Percentiles rank a stretch among this genome's conserved stretches.
phyloP scores from a whole-genome alignment of 1,140 invertebrate species.

The Triops cancriformis region DNA sequence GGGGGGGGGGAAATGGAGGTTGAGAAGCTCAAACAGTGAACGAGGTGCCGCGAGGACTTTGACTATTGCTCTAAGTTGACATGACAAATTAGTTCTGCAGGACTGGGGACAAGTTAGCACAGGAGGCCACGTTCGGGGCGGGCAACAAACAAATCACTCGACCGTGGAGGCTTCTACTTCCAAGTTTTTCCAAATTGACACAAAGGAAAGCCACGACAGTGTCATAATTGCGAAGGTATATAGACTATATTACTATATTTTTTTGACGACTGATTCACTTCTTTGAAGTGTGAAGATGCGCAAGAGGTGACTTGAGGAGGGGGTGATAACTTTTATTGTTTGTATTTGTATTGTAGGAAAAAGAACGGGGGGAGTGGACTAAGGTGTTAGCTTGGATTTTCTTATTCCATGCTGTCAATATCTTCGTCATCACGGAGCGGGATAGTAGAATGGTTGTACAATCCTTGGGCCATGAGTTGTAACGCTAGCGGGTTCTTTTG shows the following conservation, averaged over 20 bases:
- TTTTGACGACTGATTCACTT: neutral
- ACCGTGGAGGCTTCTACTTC: neutral
- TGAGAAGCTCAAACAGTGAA: neutral
- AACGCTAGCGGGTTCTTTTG: slow-evolving; percentile 45
- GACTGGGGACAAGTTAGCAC: neutral
- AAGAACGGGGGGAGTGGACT: slow-evolving; percentile 14
- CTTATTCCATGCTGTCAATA: slow-evolving; percentile 27
- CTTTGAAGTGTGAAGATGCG: neutral
- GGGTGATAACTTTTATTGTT: neutral
- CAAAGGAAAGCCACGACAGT: slow-evolving; percentile 1
- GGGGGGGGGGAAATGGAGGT: neutral
- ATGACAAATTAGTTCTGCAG: neutral
- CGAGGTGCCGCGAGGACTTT: neutral
- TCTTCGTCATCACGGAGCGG: slow-evolving; percentile 38
- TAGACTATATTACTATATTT: neutral
- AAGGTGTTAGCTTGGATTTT: neutral
- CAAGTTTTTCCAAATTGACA: neutral
- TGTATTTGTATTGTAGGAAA: neutral
- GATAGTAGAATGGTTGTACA: slow-evolving; percentile 51
- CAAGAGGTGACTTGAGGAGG: too few species aligned
- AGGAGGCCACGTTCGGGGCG: neutral
- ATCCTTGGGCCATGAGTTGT: slow-evolving; percentile 52
- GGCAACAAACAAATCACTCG: neutral
- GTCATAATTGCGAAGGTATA: neutral
- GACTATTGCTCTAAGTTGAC: neutral